Base-by-base conservation (phyloP, 2,888 invertebrate species). In the Autographa gamma region DNA sequence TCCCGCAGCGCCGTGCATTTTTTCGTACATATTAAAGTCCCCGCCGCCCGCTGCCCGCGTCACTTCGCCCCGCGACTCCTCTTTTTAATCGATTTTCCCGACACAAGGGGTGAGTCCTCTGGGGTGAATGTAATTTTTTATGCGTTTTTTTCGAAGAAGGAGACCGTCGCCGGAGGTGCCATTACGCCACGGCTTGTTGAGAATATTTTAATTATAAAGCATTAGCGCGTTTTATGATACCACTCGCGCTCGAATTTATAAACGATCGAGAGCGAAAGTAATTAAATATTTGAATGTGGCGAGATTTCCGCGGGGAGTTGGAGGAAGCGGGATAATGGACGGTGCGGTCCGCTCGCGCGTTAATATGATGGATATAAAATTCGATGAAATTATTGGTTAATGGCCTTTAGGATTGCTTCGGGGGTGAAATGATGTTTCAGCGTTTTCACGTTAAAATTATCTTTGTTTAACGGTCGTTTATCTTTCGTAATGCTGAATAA, bases 41-140 rank as follows among this genome's bases (percentile, higher is more conserved):
- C 91, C 88, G 87, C 81, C 89, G 85, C 91, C 90, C 91, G 86
- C 89, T 87, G 81, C 89, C 92, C 91, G 86, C 88, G 83, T 86
- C 85, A 85, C 88, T 86, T 86, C 91, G 77, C 91, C 92, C 93
- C 95, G 93, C 93, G 93, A 90, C 95, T 95, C 95, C 95, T 95
- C 95, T 95, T 95, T 95, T 95, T 95, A 95, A 95, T 95, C 95
- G 95, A 95, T 95, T 95, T 95, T 93, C 93, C 94, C 94, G 91
- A 94, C 95, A 95, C 95, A 95, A 95, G 95, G 95, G 95, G 95
- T 95, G 95, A 95, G 94, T 93, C 92, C 93, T 95, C 95, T 94
- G 94, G 95, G 95, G 95, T 95, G 95, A 96, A 96, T 96, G 96
- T 96, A 96, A 96, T 96, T 96, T 96, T 96, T 96, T 96, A 96